These are phyloP conservation scores for Euthynnus affinis DNA, from an alignment of 2,797 vertebrate genomes.

Conservation along the genomic window DNA sequence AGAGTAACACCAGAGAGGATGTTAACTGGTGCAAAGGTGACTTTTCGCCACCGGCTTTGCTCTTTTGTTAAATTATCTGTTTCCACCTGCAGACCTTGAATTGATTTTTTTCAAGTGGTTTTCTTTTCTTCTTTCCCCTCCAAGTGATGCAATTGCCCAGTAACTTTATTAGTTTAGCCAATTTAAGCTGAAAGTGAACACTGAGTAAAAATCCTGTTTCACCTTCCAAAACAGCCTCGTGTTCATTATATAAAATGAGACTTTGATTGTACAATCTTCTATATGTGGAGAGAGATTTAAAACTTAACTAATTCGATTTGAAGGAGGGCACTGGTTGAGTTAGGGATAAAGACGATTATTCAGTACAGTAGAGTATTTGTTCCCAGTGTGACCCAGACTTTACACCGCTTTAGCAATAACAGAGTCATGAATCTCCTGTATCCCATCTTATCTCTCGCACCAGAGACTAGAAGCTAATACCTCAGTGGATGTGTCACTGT, in stretches of 20 bases:
- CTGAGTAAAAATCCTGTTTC: constrained; percentile 6
- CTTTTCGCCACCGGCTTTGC: neutral
- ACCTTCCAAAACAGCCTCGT: constrained; percentile 13
- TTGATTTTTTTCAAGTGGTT: neutral
- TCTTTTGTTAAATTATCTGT: constrained; percentile 21
- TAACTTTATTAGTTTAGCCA: constrained; percentile 12
- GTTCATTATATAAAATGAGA: constrained; percentile 15
- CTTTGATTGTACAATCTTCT: constrained; percentile 36
- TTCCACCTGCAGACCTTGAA: constrained; percentile 46
- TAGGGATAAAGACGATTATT: constrained; percentile 36
- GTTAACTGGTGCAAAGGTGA: constrained; percentile 32
- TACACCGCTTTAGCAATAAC: constrained; percentile 77
- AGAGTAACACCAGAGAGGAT: constrained; percentile 44
- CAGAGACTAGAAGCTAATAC: constrained; percentile 57
- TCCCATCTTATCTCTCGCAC: constrained; percentile 70
- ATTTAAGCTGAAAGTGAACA: constrained; percentile 9
- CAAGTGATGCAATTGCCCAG: neutral
- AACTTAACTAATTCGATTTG: constrained; percentile 37
- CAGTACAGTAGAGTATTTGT: neutral
- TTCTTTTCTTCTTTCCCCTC: neutral
- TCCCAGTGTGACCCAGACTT: constrained; percentile 66
- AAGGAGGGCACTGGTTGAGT: constrained; percentile 41
- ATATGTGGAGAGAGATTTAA: constrained; percentile 53
- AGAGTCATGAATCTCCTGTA: constrained; percentile 70
- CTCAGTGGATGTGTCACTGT: constrained; percentile 52